These are phyloP conservation scores for Abrostola tripartita DNA, from an alignment of 2,888 invertebrate species.

Conservation along the genomic window DNA sequence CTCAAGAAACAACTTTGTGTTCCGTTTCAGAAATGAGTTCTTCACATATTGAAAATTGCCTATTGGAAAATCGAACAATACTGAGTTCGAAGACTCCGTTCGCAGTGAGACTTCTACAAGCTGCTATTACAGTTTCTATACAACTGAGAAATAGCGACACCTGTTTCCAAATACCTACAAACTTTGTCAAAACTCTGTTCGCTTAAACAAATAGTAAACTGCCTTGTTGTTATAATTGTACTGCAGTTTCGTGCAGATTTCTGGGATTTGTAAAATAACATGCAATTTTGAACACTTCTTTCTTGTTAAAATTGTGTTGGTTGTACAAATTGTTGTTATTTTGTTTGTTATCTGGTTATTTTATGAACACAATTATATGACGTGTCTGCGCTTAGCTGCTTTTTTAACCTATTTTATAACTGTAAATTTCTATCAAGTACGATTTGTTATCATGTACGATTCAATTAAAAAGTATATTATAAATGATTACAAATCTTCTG, in stretches of 20 bases:
- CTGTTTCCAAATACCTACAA: constrained; percentile 33
- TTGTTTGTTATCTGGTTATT: neutral
- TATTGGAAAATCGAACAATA: constrained; percentile 48
- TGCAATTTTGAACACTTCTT: constrained; percentile 5
- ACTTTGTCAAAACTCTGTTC: constrained; percentile 37
- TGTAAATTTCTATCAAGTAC: no score
- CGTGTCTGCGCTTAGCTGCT: no score
- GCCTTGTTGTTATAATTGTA: neutral
- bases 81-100: constrained; percentile 35
- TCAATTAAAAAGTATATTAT: no score
- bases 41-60: constrained; percentile 55
- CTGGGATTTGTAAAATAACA: neutral
- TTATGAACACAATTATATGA: neutral
- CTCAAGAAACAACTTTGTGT: constrained; percentile 29
- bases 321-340: neutral
- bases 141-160: constrained; percentile 38
- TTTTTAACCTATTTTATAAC: no score
- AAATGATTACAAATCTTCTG: no score
- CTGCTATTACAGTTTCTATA: constrained; percentile 30
- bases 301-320: neutral
- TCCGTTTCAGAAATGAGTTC: constrained; percentile 49
- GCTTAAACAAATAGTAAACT: constrained; percentile 21
- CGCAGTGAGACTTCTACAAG: constrained; percentile 20
- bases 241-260: constrained; percentile 25
- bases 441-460: no score